Evolutionary conservation across 53 echinoderm and acorn worm species (phyloP), one percentile per base, ranked within the genome.

Genomic region (Temnopleurus reevesii): DNA sequence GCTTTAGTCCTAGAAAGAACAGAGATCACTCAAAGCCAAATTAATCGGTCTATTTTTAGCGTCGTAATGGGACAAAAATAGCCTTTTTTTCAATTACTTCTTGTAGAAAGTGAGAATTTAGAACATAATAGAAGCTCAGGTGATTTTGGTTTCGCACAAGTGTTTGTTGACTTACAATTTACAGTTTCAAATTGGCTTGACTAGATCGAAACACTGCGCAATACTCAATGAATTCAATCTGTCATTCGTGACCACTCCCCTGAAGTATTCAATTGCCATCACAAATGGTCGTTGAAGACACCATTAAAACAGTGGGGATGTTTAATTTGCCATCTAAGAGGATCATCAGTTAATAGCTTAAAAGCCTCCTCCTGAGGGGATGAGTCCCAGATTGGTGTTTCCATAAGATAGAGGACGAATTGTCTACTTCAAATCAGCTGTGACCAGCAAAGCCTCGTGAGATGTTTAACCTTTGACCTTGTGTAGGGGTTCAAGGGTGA

Each of bases 381-480:
- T 23, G 6, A 38, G 10, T 61, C 61, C 71, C 21, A n/a, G 23
- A 15, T 71, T 19, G 21, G 41, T 71, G 21, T 43, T 38, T 71
- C 41, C 71, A 38, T 21, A 80, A 49, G 51, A 80, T 80, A 80
- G 83, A 83, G 56, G 34, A 54, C 55, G 23, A 28, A 83, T 83
- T 83, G 83, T 83, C 83, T 83, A 7, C 4, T 19, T 53, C 55
- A 83, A 53, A 56, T 83, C 83, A 55, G 55, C 83, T 55, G 83
- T 83, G 83, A 83, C 83, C 23, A 83, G 55, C 83, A 30, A n/a
- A 83, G 31, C 33, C 83, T 83, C 83, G 36, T 53, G 83, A 55
- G 83, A 83, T 29, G 31, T 71, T 83, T 83, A 53, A 83, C 27
- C 83, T 83, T 56, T 56, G 53, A 51, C 27, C 83, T 54, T 79